Evolutionary conservation across 2,797 vertebrate species (phyloP), one percentile per base, ranked within the genome.

Genomic region (Dicrostonyx torquatus): DNA sequence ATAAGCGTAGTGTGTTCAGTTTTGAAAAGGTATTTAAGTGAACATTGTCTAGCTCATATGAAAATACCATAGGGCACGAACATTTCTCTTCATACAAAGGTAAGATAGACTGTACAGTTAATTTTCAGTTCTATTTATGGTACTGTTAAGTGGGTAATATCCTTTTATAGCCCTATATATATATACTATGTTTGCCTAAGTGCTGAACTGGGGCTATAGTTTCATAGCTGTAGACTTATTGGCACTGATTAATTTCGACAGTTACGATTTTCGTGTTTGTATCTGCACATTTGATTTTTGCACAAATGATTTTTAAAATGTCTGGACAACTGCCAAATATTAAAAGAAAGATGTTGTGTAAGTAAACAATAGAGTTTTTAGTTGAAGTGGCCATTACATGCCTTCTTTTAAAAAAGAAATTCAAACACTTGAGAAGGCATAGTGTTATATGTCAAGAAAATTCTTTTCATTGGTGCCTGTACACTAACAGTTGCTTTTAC

Each of bases 391-490:
- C 97, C 98, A 98, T 98, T 98, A 95, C 96, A 96, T 96, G 68
- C 37, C 70, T 0, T 98, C 97, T 98, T 98, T 97, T 94, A 94
- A 70, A 75, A 75, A 58, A 53, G 48, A 96, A 97, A 94, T 73
- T n/a, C 45, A 96, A 96, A 98, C 97, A 98, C 96, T 98, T 97
- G 98, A 91, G 90, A 98, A 97, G 97, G 96, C 96, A 96, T 77
- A 45, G 50, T 88, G 24, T 92, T 68, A 97, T 95, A 97, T 98
- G 98, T 98, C 98, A 98, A 98, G 98, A 98, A 98, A 89, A 98
- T 97, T 98, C 91, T 98, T 98, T 98, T 98, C 98, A 98, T 98
- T 98, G 97, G 98, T 99, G 98, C 99, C 98, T 99, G 98, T 98
- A 98, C 97, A 98, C 97, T 98, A 98, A 98, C 88, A 97, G 97